A percentile compares a stretch with the other conserved stretches of the same genome.
These are phyloP conservation scores for Chlorospingus flavigularis DNA, from an alignment of 2,797 vertebrate genomes.

Conservation along the genomic window DNA sequence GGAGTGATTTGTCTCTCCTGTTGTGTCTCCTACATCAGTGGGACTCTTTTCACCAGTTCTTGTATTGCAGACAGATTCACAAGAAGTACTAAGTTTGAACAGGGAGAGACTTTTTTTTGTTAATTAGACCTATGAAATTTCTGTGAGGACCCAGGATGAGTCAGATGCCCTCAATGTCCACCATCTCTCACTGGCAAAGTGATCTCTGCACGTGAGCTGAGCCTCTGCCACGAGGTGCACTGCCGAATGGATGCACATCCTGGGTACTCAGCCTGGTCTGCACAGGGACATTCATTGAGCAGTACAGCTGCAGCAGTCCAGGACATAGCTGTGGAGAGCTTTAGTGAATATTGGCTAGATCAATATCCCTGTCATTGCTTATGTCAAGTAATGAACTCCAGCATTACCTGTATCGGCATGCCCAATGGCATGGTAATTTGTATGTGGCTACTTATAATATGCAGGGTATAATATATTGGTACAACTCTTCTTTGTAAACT, in stretches of 20 bases:
- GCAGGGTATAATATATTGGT: not conserved
- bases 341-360: not conserved
- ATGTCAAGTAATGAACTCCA: not conserved
- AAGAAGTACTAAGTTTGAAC: not conserved
- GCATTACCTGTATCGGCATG: not conserved
- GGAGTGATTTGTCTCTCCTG: not conserved
- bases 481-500: not conserved
- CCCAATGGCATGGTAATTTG: not conserved
- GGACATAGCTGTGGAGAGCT: not conserved
- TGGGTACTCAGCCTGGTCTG: not conserved
- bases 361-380: not conserved
- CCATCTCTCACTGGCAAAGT: not conserved
- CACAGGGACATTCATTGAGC: fast-evolving
- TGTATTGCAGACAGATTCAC: not conserved
- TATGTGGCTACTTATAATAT: not conserved
- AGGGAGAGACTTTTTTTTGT: not conserved
- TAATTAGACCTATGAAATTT: not conserved
- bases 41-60: not conserved
- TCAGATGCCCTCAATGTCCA: fast-evolving
- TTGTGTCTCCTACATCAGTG: not conserved
- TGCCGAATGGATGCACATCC: fast-evolving
- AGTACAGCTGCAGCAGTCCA: not conserved
- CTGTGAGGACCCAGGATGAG: fast-evolving
- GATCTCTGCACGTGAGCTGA: not conserved
- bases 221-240: fast-evolving